phyloP scores from a whole-genome alignment of 37 sponge, comb jelly and placozoan species.

The Geodia barretti region DNA sequence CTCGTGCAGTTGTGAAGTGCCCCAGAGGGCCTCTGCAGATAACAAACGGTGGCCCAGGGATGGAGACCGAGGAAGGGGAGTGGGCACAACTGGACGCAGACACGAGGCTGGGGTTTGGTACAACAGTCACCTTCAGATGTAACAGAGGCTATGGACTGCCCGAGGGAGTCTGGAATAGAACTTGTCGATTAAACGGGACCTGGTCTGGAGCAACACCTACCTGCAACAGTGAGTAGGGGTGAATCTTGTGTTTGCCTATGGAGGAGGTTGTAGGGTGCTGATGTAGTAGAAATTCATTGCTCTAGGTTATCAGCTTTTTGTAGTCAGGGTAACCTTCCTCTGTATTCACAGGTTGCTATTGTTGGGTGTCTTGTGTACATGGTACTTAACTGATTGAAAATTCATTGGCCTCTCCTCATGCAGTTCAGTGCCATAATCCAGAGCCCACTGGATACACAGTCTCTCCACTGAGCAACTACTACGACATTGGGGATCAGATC shows the following conservation, averaged over 20 bases:
- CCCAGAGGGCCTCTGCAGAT: not conserved
- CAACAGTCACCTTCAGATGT: constrained; percentile 1
- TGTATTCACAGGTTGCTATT: not conserved
- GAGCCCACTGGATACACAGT: not conserved
- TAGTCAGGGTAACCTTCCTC: not conserved
- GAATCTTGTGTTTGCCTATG: not conserved
- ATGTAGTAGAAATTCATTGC: not conserved
- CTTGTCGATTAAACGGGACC: constrained; percentile 25
- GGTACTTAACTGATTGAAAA: not conserved
- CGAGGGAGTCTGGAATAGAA: no score
- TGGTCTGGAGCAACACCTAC: constrained; percentile 23
- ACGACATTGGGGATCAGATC: not conserved
- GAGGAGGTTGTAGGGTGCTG: not conserved
- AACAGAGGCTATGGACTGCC: constrained; percentile 9
- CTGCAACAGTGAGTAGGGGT: constrained; percentile 32
- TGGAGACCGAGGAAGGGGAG: not conserved
- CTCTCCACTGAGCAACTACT: not conserved
- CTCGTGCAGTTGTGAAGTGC: not conserved
- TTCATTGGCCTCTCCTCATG: not conserved
- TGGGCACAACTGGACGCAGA: not conserved
- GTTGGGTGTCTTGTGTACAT: not conserved
- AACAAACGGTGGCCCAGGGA: not conserved
- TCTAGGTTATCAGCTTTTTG: not conserved
- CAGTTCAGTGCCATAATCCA: not conserved
- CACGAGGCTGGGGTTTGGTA: not conserved